Base-by-base conservation (phyloP, 2,888 invertebrate species). In the Ormyrus labotus region DNA sequence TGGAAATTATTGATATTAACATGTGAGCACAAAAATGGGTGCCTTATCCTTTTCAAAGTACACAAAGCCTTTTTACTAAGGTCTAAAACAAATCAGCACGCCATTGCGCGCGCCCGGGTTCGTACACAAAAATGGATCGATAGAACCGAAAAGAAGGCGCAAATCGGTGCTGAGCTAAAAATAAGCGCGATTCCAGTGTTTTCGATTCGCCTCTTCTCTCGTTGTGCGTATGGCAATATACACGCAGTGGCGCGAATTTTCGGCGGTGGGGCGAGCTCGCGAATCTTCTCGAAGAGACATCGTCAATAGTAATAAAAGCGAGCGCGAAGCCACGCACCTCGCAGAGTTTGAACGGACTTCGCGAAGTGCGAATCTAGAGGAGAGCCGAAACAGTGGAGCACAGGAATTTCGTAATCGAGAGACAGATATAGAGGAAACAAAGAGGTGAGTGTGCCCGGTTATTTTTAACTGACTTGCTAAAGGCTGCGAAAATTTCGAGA, bases 201-300 rank as follows among this genome's bases (percentile, higher is more conserved):
- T 77, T 81, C 68, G 77, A 68, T 63, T 76, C 19, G 72, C 60
- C 10, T 48, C 8, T 51, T 9, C 45, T 58, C 19, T 13, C 0
- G 8, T 58, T n/a, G 58, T 58, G n/a, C 45, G 61, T 6, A 8
- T 45, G 61, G 34, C 58, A 58, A n/a, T 6, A 5, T 6, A 11
- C 45, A 2, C n/a, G 13, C 47, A 58, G 34, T 47, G 48, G 57
- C 58, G 48, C 70, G 51, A 71, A 34, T 34, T 34, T 34, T 64
- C 70, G 65, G 65, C 57, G 8, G 53, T n/a, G 9, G 60, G 61
- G 19, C 61, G 19, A 19, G 19, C 19, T 53, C 65, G 1, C 67
- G 81, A 81, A 81, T 53, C 76, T 79, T 81, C 81, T 76, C 75
- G 79, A 81, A 81, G 45, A 5, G 71, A n/a, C 5, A 50, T 53